Conservation (phyloP, 2,797 vertebrate genomes). For the Nasua narica region DNA sequence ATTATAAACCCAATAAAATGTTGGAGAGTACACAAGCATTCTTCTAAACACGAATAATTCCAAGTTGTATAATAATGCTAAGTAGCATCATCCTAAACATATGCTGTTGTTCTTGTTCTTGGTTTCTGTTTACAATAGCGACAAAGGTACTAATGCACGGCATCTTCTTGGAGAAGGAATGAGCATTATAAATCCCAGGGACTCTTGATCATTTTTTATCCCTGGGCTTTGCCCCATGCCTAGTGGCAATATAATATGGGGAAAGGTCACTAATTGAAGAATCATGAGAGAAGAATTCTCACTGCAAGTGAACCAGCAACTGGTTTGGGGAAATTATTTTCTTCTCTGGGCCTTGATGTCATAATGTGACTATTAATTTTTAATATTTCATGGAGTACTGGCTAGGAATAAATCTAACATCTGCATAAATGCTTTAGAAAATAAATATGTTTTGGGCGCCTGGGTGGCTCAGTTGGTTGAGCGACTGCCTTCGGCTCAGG, state of each 20-base stretch:
- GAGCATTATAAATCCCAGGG: not conserved
- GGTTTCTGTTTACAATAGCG: not conserved
- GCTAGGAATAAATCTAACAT: not conserved
- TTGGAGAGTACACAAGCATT: not conserved
- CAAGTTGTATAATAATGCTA: not conserved
- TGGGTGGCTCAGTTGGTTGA: too few relatives aligned
- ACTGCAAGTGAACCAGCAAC: not conserved
- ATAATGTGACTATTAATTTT: not conserved
- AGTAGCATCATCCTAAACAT: not conserved
- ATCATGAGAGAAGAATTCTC: not conserved
- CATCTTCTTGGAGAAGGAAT: not conserved
- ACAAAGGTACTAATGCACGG: not conserved
- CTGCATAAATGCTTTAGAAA: slow-evolving; percentile 30
- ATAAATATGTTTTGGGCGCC: not conserved
- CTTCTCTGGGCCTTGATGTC: not conserved
- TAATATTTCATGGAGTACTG: not conserved
- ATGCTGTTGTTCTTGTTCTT: not conserved
- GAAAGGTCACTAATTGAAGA: not conserved
- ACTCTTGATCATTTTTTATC: not conserved
- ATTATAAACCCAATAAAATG: not conserved
- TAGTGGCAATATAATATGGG: not conserved
- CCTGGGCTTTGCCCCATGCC: not conserved
- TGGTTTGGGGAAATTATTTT: not conserved
- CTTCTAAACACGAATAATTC: not conserved
- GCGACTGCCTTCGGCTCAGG: too few relatives aligned